Evolutionary conservation across 2,113 vertebrate genomes (phyloP).

Genomic region (Columba janthina): DNA sequence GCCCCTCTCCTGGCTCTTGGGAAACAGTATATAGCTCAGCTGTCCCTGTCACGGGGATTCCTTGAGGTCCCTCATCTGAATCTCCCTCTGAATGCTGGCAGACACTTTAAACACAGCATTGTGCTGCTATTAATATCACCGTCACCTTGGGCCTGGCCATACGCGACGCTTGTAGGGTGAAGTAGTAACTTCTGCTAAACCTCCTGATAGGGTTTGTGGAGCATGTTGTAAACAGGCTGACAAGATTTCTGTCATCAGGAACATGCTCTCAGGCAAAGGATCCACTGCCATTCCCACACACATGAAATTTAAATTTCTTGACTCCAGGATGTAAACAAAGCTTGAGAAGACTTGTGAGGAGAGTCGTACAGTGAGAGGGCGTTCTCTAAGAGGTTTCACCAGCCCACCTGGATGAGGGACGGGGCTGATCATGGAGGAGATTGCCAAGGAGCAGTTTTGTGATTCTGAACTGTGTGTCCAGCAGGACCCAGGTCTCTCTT

Average conservation of each 20-base stretch:
- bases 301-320: neutral
- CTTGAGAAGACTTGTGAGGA: neutral
- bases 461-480: accelerated
- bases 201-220: neutral
- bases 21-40: slow-evolving; percentile 49
- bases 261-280: too few species aligned
- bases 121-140: slow-evolving; percentile 36
- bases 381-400: slow-evolving; percentile 17
- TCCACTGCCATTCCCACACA: neutral
- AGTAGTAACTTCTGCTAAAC: neutral
- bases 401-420: neutral
- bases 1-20: neutral
- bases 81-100: neutral
- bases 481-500: neutral
- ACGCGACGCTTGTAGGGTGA: neutral
- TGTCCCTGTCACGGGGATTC: slow-evolving; percentile 30
- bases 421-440: neutral
- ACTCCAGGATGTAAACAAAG: neutral
- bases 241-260: too few species aligned
- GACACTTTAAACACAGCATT: neutral
- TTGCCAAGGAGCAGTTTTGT: accelerated
- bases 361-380: accelerated
- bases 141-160: neutral
- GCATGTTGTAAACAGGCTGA: too few species aligned
- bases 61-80: neutral